Base-by-base conservation (phyloP, 2,888 invertebrate species). In the Rhorus exstirpatorius region DNA sequence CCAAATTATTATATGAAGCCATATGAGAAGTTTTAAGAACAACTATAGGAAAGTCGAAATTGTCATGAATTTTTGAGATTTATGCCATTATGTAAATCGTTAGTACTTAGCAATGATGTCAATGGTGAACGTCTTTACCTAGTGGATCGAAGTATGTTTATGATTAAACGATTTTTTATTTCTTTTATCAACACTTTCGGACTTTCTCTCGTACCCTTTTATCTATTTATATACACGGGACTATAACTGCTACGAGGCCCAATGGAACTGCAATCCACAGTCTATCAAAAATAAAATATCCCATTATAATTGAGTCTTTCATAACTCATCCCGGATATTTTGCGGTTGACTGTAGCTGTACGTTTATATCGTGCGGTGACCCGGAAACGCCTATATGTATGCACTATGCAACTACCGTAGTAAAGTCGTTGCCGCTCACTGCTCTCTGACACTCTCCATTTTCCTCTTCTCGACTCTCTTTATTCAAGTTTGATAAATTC, bases 401-500 rank as follows among this genome's bases (percentile, higher is more conserved):
- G 24, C 31, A 17, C 12, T 7, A 8, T 31, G n/a, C 26, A 26
- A 21, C 19, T 58, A n/a, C 14, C n/a, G 63, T 31, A 38, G 71
- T 35, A 55, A 79, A 41, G 63, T 65, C 46, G 55, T 63, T 58
- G 53, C 70, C 67, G 72, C 49, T 72, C 67, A 58, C 53, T 35
- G 53, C 61, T 26, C 61, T 68, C 51, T 35, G 44, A 53, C 60
- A 31, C 44, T 21, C 67, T n/a, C 24, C 41, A n/a, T 21, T 38
- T n/a, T 35, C 17, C 60, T 19, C 31, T 19, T 26, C 44, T 6
- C 8, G 41, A 31, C 24, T 78, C 49, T 24, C 63, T 65, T 72
- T 72, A 74, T 68, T 74, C 44, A 24, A 68, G 79, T 68, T 74
- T 68, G 79, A 79, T 79, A 68, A 79, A 74, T 44, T 60, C 35